Evolutionary conservation across 1,140 invertebrate species (phyloP).

Genomic region (Nylanderia fulva): DNA sequence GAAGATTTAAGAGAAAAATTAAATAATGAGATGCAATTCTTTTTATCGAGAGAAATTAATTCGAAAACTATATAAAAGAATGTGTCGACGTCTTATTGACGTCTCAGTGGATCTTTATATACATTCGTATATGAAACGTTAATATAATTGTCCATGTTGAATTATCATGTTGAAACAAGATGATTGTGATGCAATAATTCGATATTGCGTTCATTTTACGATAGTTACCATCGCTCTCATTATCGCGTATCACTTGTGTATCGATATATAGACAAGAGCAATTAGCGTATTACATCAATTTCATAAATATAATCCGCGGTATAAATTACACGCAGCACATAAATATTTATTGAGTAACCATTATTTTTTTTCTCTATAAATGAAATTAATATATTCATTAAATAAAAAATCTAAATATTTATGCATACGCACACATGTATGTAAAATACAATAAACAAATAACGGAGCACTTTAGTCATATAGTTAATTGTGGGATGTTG

Average conservation of each 20-base stretch:
- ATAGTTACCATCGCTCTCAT: constrained; percentile 22
- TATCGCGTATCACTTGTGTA: neutral
- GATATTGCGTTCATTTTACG: constrained; percentile 12
- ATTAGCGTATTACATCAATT: constrained; percentile 17
- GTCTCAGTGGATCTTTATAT: too few species aligned
- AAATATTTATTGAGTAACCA: constrained; percentile 6
- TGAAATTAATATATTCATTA: constrained; percentile 3
- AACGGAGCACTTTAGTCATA: neutral
- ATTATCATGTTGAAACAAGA: neutral
- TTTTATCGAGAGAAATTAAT: neutral
- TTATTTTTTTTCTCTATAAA: constrained; percentile 18
- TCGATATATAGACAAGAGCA: constrained; percentile 4
- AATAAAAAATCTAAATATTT: neutral
- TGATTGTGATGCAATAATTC: constrained; percentile 10
- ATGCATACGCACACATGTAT: neutral
- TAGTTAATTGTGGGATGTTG: neutral
- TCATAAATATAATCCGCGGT: constrained; percentile 13
- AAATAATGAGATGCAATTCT: neutral
- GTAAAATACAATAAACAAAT: neutral
- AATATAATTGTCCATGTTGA: too few species aligned
- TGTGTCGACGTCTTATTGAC: neutral
- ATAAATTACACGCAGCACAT: neutral
- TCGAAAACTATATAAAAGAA: neutral
- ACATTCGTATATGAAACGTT: neutral
- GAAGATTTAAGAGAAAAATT: neutral